Base-by-base conservation (phyloP, 2,797 vertebrate species). In the Acestrorhynchus altus region DNA sequence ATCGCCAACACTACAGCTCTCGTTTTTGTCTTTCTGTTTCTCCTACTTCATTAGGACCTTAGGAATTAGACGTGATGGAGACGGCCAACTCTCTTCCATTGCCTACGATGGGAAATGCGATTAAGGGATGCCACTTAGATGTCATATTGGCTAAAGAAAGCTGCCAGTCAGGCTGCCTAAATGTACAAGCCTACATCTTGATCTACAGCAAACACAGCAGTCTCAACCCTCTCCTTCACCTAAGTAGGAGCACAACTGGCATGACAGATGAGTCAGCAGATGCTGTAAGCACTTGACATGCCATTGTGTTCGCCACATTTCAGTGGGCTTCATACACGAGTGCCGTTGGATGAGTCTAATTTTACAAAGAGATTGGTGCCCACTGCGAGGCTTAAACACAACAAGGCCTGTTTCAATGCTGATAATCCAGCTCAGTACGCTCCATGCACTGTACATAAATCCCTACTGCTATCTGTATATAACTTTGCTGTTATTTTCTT, bases 401-500 rank as follows among this genome's bases (percentile, higher is more conserved):
- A 91, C 92, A 90, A 90, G 90, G 87, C 90, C 90, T 93, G 91
- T 92, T 91, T 93, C 88, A 89, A 86, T 79, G 86, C 89, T 93
- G 91, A 93, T 94, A 93, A 93, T 92, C 86, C 88, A 88, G 87
- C 87, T 92, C 89, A 57, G 61, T 86, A 88, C 86, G 84, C 88
- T 88, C 86, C 86, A 77, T 86, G 87, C 86, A 88, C 90, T 93
- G 90, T 94, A 92, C 90, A 93, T 91, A 93, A 90, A 91, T 92
- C 86, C 90, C 85, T 81, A 88, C 90, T 88, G 87, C 88, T 90
- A 85, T 91, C 79, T 92, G 87, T 93, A 89, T 90, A 91, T 90
- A 88, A 82, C 89, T 90, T 82, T 83, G 56, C 80, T 72, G 79
- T 84, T 85, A 85, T 88, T 88, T 86, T 69, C 67, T 73, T 88